These are phyloP conservation scores for Ellobium chinense DNA, from an alignment of 2,888 invertebrate genomes.

Conservation along the genomic window DNA sequence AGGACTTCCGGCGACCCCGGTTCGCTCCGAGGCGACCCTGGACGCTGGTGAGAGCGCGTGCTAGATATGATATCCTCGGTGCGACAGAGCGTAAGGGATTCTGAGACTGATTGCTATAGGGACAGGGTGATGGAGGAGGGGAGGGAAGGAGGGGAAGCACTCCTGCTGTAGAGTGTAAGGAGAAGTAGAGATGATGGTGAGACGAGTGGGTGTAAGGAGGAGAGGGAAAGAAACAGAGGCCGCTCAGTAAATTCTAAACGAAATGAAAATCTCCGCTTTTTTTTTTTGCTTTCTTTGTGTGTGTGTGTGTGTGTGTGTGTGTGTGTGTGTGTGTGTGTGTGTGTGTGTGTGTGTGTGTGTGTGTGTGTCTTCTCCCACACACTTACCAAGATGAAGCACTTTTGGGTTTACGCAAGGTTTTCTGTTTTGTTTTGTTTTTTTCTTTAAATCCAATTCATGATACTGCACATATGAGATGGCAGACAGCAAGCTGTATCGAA, in stretches of 20 bases:
- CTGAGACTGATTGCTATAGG: not conserved
- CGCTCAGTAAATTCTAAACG: too few relatives aligned
- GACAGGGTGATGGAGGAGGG: constrained; percentile 5
- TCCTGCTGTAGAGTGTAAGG: too few relatives aligned
- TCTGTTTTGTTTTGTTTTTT: too few relatives aligned
- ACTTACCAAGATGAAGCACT: too few relatives aligned
- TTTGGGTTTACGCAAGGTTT: too few relatives aligned
- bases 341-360: not conserved
- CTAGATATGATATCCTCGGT: not conserved
- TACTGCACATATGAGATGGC: too few relatives aligned
- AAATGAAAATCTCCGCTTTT: not conserved
- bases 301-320: not conserved
- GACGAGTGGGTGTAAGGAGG: too few relatives aligned
- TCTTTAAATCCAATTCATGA: too few relatives aligned
- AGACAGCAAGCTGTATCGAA: too few relatives aligned
- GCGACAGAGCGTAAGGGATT: constrained; percentile 13
- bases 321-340: not conserved
- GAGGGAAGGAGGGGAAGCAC: not conserved
- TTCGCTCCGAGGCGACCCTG: not conserved
- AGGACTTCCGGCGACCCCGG: not conserved
- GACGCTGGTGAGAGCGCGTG: not conserved
- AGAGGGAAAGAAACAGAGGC: too few relatives aligned
- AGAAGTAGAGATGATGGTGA: too few relatives aligned
- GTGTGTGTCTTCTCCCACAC: not conserved
- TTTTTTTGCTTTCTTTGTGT: not conserved